Conservation (phyloP, 2,797 vertebrate genomes). For the Prionace glauca region DNA sequence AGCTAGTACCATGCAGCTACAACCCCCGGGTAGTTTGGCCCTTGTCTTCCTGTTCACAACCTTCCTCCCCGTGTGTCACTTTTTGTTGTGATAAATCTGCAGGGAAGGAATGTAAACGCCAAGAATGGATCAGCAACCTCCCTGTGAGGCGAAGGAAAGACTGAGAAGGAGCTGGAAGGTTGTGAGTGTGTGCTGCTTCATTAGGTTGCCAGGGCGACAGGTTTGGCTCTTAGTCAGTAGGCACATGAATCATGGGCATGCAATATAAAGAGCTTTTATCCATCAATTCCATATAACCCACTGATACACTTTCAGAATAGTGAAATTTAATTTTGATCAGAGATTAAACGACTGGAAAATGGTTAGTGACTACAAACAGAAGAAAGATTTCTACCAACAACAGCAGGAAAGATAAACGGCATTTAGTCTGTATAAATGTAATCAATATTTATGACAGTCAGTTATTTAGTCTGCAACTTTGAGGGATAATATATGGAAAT, state of each 20-base stretch:
- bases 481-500: neutral
- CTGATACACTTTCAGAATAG: neutral
- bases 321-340: constrained; percentile 3
- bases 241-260: neutral
- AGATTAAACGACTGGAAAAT: neutral
- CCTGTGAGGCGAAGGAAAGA: neutral
- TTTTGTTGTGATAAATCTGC: neutral
- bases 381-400: neutral
- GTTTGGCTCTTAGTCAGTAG: neutral
- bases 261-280: neutral
- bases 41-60: neutral
- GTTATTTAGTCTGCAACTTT: neutral
- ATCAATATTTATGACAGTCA: neutral
- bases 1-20: neutral
- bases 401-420: neutral
- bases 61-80: neutral
- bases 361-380: neutral
- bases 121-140: neutral
- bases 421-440: neutral
- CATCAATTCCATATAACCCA: neutral
- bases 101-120: neutral
- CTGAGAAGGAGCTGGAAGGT: neutral
- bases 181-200: neutral
- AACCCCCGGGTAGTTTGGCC: neutral
- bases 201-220: neutral